A percentile compares a stretch with the other conserved stretches of the same genome.
Conservation (phyloP, 2,888 invertebrate species). For the Meiosimyza decipiens region DNA sequence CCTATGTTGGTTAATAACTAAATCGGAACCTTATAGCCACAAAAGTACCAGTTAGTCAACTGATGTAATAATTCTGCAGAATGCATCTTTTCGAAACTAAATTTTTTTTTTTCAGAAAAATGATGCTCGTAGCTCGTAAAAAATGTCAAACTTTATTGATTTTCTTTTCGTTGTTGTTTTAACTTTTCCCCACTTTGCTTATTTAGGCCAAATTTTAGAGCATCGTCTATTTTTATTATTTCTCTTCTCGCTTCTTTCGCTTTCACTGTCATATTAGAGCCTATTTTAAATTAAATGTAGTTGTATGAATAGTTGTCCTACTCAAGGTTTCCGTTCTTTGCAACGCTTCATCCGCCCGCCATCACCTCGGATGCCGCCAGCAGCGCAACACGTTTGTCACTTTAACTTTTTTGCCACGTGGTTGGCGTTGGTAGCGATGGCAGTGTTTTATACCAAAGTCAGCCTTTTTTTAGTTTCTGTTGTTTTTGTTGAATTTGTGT, state of each 20-base stretch:
- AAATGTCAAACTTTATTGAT: no score
- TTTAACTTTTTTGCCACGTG: neutral
- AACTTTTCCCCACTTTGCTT: no score
- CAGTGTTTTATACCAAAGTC: neutral
- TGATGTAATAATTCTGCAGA: no score
- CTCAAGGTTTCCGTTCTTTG: conserved; percentile 12
- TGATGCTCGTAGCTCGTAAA: no score
- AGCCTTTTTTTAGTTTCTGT: neutral
- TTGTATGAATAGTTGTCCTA: neutral
- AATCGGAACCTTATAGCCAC: no score
- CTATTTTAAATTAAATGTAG: conserved; percentile 7
- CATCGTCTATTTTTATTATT: neutral
- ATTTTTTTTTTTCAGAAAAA: no score
- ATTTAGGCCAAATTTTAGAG: no score
- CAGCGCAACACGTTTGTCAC: conserved; percentile 25
- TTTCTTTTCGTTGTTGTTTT: no score
- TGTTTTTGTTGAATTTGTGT: neutral
- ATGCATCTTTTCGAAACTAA: no score
- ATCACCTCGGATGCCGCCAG: neutral
- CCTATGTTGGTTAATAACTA: no score
- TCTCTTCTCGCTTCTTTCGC: neutral
- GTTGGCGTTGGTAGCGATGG: neutral
- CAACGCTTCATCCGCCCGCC: no score
- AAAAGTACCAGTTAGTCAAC: no score
- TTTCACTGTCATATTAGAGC: neutral